Conservation (phyloP, 1,140 invertebrate species). For the Zaprionus nigranus region DNA sequence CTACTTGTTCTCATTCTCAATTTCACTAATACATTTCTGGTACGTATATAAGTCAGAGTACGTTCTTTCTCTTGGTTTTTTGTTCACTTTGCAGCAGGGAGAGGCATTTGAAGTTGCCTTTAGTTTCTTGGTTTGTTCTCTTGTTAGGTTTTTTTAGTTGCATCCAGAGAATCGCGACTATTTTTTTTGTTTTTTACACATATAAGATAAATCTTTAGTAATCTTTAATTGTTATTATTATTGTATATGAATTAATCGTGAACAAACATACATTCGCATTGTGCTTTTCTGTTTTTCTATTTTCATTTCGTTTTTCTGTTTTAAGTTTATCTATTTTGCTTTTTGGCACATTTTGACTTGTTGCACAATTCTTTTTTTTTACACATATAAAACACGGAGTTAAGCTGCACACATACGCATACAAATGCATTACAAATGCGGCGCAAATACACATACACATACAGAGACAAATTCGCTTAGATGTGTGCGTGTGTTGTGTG, state of each 20-base stretch:
- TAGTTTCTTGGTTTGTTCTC: neutral
- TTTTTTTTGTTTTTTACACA: neutral
- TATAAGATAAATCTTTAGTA: conserved; percentile 3
- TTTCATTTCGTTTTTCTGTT: conserved; percentile 29
- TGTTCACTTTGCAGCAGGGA: conserved; percentile 1
- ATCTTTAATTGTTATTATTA: conserved; percentile 3
- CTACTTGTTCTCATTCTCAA: neutral
- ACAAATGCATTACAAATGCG: conserved; percentile 20
- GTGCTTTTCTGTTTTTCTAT: conserved; percentile 3
- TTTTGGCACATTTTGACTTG: conserved; percentile 56
- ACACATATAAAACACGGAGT: conserved; percentile 57
- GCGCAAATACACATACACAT: conserved; percentile 24
- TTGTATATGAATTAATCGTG: conserved; percentile 16
- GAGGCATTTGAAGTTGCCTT: neutral
- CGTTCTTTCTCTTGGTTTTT: conserved; percentile 7
- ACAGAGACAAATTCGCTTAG: conserved; percentile 25
- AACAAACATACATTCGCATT: conserved; percentile 33
- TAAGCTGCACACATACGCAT: conserved; percentile 51
- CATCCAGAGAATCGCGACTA: neutral
- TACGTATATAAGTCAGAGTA: conserved; percentile 55
- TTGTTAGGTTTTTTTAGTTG: neutral
- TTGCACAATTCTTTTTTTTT: conserved; percentile 21
- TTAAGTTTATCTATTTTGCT: conserved; percentile 31
- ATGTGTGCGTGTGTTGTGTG: conserved; percentile 28
- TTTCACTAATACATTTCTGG: conserved; percentile 25